Percentiles rank a stretch among this genome's conserved stretches.
Evolutionary conservation across 2,888 invertebrate species (phyloP).

Genomic region (Sepiola atlantica): DNA sequence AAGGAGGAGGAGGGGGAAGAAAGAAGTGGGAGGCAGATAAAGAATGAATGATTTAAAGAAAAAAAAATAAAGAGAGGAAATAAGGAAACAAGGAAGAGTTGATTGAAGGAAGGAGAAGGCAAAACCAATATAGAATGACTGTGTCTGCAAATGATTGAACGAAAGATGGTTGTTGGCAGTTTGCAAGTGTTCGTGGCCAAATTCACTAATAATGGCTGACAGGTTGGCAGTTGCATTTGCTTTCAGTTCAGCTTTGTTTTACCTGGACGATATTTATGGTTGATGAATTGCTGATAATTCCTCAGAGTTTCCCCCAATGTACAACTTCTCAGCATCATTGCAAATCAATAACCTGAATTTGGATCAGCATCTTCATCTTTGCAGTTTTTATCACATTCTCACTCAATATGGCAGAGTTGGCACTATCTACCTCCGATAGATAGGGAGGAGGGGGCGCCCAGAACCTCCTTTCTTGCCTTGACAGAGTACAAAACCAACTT

Average conservation of each 20-base stretch:
- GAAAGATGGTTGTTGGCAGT: not conserved
- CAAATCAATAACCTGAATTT: slow-evolving; percentile 6
- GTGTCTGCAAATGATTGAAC: not conserved
- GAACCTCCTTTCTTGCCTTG: too few species aligned
- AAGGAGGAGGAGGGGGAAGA: not conserved
- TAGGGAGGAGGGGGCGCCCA: too few species aligned
- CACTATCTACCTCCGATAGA: too few species aligned
- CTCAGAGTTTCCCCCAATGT: not conserved
- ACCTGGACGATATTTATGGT: not conserved
- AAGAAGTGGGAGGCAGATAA: not conserved
- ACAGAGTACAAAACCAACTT: too few species aligned
- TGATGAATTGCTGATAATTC: not conserved
- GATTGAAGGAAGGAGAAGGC: not conserved
- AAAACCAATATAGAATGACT: not conserved
- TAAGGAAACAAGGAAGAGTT: not conserved
- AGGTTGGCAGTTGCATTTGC: slow-evolving; percentile 13
- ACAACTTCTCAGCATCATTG: not conserved
- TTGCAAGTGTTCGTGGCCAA: not conserved
- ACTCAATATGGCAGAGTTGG: not conserved
- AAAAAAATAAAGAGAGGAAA: not conserved
- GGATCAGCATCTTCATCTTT: not conserved
- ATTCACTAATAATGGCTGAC: not conserved
- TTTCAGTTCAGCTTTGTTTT: slow-evolving; percentile 20
- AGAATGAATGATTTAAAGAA: not conserved
- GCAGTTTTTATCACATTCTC: not conserved